A percentile compares a stretch with the other conserved stretches of the same genome.
Evolutionary conservation across 1,140 invertebrate genomes (phyloP).

Genomic region (Pogonomyrmex barbatus): DNA sequence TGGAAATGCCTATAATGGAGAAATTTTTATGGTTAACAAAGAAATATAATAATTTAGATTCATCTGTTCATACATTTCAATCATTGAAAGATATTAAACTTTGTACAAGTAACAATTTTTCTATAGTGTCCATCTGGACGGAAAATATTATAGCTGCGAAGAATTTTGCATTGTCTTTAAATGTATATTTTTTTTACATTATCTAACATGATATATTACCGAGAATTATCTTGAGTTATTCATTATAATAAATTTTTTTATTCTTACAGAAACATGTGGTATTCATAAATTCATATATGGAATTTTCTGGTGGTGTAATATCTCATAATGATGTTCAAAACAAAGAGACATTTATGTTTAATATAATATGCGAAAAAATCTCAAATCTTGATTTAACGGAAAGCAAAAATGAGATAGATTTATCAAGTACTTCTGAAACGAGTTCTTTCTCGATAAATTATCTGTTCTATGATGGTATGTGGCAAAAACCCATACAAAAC

Average conservation of each 20-base stretch:
- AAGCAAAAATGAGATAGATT: neutral
- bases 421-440: neutral
- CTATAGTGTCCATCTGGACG: constrained; percentile 25
- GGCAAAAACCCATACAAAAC: neutral
- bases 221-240: neutral
- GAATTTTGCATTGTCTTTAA: neutral
- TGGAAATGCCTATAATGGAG: neutral
- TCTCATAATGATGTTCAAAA: no score
- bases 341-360: neutral
- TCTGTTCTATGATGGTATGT: constrained; percentile 23
- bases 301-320: constrained; percentile 15
- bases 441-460: neutral
- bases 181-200: constrained; percentile 8
- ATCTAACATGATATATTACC: neutral
- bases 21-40: neutral
- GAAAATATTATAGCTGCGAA: constrained; percentile 26
- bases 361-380: neutral
- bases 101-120: neutral
- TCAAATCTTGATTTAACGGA: neutral
- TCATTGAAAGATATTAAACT: neutral
- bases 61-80: neutral
- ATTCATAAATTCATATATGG: constrained; percentile 30
- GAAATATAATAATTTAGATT: neutral
- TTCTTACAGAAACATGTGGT: neutral
- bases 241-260: neutral